A percentile compares a stretch with the other conserved stretches of the same genome.
phyloP scores from a whole-genome alignment of 2,797 vertebrate species.

The Argya squamiceps region DNA sequence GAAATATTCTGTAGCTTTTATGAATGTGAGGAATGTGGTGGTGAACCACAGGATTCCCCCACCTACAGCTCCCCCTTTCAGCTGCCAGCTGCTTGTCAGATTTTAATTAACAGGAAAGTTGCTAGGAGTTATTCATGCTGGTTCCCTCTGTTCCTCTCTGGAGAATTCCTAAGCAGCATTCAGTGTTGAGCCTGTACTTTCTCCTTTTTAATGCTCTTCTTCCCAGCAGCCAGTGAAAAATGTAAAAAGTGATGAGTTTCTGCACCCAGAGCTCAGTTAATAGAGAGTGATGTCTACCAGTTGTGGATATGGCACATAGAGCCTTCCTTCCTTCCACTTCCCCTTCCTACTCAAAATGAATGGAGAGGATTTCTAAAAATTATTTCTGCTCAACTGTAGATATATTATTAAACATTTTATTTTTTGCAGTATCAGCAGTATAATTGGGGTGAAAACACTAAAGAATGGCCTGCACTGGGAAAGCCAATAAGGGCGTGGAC shows the following conservation, averaged over 20 bases:
- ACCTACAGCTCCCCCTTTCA: conserved; percentile 75
- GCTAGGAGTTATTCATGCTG: conserved; percentile 70
- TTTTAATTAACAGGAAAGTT: conserved; percentile 74
- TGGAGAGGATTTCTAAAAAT: neutral
- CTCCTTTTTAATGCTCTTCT: conserved; percentile 10
- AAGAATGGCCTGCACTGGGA: neutral
- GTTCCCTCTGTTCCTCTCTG: conserved; percentile 59
- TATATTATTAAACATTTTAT: neutral
- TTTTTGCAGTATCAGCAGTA: neutral
- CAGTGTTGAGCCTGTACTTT: conserved; percentile 39
- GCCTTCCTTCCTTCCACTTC: neutral
- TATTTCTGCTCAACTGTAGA: neutral
- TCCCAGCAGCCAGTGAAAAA: conserved; percentile 20
- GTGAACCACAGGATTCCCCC: conserved; percentile 75
- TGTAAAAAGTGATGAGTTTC: neutral
- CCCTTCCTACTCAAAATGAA: neutral
- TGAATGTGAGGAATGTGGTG: conserved; percentile 74
- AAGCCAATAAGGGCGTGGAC: neutral
- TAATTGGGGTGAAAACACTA: neutral
- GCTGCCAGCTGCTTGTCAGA: conserved; percentile 75
- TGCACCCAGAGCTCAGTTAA: neutral
- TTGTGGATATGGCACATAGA: neutral
- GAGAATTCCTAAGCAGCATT: conserved; percentile 57
- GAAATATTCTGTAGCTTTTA: conserved; percentile 69
- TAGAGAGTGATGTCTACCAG: neutral